phyloP scores from a whole-genome alignment of 2,888 invertebrate genomes.

The Sclerodermus sp. region DNA sequence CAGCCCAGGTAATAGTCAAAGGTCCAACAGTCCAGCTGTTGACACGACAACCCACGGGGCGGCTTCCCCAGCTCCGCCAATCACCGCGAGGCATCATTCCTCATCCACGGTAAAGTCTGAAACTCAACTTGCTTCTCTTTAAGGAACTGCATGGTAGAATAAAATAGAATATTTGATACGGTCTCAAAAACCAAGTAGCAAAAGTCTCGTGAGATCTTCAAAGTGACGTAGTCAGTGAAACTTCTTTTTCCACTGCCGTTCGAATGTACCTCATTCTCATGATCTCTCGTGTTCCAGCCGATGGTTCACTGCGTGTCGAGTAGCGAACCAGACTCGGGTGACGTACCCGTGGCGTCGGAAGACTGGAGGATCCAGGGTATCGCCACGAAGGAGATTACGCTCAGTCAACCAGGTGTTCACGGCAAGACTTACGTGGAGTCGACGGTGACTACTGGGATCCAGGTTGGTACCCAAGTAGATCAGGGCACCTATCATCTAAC shows the following conservation, averaged over 20 bases:
- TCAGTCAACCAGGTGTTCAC: slow-evolving; percentile 42
- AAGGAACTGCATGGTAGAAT: no score
- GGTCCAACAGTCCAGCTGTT: slow-evolving; percentile 54
- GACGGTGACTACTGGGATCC: slow-evolving; percentile 56
- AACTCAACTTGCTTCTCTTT: no score
- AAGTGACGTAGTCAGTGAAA: no score
- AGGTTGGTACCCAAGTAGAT: slow-evolving; percentile 56
- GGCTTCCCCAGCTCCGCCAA: slow-evolving; percentile 52
- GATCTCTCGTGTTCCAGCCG: slow-evolving; percentile 59
- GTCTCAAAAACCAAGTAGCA: no score
- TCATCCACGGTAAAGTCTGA: slow-evolving; percentile 52
- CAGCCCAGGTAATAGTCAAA: slow-evolving; percentile 65
- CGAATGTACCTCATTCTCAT: no score
- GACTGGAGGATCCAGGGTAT: slow-evolving; percentile 52
- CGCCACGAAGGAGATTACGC: slow-evolving; percentile 46
- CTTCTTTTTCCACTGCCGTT: no score
- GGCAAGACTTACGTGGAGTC: slow-evolving; percentile 54
- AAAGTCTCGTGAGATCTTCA: no score
- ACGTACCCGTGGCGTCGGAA: slow-evolving; percentile 46
- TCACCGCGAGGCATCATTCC: slow-evolving; percentile 46
- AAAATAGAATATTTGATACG: no score
- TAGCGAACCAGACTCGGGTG: slow-evolving; percentile 76
- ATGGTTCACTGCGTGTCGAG: slow-evolving; percentile 89
- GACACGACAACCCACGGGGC: slow-evolving; percentile 56
- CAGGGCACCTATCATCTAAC: slow-evolving; percentile 52